A percentile compares a stretch with the other conserved stretches of the same genome.
Evolutionary conservation across 1,140 invertebrate species (phyloP).

Genomic region (Camponotus vicinus): DNA sequence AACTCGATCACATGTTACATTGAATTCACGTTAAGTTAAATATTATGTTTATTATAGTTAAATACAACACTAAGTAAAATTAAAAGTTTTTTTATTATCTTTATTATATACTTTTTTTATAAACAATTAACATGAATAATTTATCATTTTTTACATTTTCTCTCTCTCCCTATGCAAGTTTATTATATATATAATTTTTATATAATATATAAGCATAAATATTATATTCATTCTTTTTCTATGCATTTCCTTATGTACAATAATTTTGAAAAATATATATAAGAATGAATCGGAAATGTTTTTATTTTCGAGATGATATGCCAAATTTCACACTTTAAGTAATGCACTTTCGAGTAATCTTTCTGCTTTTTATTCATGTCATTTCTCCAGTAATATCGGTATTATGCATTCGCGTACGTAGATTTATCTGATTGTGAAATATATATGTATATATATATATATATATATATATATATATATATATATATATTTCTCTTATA

Average conservation of each 20-base stretch:
- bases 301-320: not conserved
- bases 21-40: not conserved
- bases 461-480: too few relatives aligned
- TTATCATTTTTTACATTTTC: not conserved
- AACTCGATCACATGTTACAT: not conserved
- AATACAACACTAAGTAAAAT: not conserved
- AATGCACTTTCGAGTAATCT: not conserved
- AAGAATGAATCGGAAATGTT: not conserved
- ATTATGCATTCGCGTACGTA: not conserved
- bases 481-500: not conserved
- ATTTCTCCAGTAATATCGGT: not conserved
- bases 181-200: not conserved
- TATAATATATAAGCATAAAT: not conserved
- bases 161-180: not conserved
- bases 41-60: not conserved
- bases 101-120: not conserved
- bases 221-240: not conserved
- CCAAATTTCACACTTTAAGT: not conserved
- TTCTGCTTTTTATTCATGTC: not conserved
- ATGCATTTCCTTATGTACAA: not conserved
- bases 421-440: not conserved
- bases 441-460: too few relatives aligned
- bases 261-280: not conserved
- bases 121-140: not conserved
- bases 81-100: not conserved